A percentile compares a stretch with the other conserved stretches of the same genome.
These are phyloP conservation scores for Melanerpes aurifrons DNA, from an alignment of 2,113 vertebrate genomes.

Conservation along the genomic window DNA sequence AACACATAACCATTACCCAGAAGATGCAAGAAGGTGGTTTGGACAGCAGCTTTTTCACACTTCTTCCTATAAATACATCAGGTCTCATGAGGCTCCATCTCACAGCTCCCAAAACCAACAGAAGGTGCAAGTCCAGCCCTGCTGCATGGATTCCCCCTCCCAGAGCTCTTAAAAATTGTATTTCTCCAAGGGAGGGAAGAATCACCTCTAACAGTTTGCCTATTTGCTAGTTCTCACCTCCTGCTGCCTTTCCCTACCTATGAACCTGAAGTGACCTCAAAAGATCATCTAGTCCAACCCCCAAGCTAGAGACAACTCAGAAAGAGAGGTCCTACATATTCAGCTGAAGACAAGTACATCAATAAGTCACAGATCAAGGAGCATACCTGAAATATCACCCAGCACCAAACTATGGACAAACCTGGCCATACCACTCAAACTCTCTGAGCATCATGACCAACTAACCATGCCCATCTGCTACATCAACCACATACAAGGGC, in stretches of 20 bases:
- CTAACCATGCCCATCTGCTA: too few species aligned
- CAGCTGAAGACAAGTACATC: background rate
- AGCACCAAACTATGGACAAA: fast-evolving
- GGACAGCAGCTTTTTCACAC: background rate
- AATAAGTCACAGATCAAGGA: background rate
- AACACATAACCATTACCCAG: background rate
- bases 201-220: background rate
- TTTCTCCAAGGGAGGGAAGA: background rate
- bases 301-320: background rate
- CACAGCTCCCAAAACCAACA: background rate
- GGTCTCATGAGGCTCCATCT: background rate
- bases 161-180: background rate
- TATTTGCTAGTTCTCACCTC: background rate
- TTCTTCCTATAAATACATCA: background rate
- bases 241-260: background rate
- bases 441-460: background rate
- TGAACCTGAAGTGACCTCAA: too few species aligned
- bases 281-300: too few species aligned
- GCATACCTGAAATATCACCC: fast-evolving
- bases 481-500: background rate
- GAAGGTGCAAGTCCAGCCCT: fast-evolving
- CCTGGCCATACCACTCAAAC: background rate
- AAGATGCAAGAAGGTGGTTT: background rate
- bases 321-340: too few species aligned
- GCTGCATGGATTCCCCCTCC: background rate